Evolutionary conservation across 2,113 vertebrate genomes (phyloP).

Genomic region (Gallinago undulata): DNA sequence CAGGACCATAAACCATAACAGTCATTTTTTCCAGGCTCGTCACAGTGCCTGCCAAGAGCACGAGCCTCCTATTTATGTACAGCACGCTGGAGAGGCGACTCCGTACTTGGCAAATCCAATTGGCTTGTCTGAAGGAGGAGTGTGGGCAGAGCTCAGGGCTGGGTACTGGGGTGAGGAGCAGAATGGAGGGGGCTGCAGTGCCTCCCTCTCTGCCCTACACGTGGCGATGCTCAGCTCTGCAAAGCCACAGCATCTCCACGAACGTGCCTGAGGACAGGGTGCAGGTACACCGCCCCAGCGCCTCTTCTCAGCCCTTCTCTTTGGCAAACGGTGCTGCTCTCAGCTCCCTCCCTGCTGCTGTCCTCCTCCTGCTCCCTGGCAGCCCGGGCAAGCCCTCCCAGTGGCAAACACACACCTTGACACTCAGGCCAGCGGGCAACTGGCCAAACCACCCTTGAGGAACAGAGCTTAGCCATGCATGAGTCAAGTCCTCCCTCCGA

Average conservation of each 20-base stretch:
- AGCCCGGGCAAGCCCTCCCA: neutral
- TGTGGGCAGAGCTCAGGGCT: neutral
- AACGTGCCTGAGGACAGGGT: neutral
- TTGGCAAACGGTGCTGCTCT: neutral
- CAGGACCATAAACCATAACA: neutral
- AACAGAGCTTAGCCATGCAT: neutral
- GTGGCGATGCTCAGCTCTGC: accelerated
- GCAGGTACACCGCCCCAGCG: accelerated
- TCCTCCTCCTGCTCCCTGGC: neutral
- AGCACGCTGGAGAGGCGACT: neutral
- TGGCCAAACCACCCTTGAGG: neutral
- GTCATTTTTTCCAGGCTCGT: neutral
- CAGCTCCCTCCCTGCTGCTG: neutral
- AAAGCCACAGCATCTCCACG: neutral
- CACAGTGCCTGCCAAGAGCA: neutral
- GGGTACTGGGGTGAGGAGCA: neutral
- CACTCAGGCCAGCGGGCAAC: neutral
- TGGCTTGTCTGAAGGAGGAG: neutral
- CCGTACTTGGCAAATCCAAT: neutral
- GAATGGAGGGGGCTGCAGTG: accelerated
- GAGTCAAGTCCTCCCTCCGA: neutral
- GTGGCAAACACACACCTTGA: neutral
- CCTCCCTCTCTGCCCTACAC: neutral
- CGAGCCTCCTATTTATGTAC: neutral
- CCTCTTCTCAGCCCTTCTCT: neutral